These are phyloP conservation scores for Centropus bengalensis DNA, from an alignment of 2,113 vertebrate genomes.

Conservation along the genomic window DNA sequence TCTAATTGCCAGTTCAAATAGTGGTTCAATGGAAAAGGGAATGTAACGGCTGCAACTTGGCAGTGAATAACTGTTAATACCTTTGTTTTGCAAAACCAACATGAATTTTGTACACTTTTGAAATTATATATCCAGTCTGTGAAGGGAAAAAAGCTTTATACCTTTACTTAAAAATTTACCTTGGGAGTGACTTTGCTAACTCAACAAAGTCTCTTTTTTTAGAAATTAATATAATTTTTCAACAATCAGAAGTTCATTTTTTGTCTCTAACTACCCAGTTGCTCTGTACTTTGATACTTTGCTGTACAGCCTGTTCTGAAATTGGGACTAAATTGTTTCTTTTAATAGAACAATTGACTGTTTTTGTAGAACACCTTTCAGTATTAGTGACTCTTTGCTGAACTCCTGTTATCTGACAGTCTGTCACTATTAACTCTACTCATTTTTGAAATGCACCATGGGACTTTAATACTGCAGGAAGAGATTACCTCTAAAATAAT, in stretches of 20 bases:
- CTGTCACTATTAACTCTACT: slow-evolving; percentile 3
- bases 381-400: slow-evolving; percentile 4
- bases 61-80: background rate
- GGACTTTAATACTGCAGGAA: background rate
- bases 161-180: background rate
- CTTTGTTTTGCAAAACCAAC: background rate
- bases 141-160: background rate
- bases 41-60: background rate
- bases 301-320: background rate
- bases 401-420: slow-evolving; percentile 31
- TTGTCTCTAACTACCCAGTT: background rate
- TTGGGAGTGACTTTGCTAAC: background rate
- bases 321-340: background rate
- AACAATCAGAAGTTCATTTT: background rate
- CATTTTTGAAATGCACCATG: background rate
- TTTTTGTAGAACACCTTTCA: background rate
- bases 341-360: background rate
- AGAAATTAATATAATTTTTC: background rate
- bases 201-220: background rate
- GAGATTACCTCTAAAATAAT: slow-evolving; percentile 44
- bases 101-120: background rate
- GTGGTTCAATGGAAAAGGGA: background rate
- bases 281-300: background rate
- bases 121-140: background rate
- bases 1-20: background rate